Base-by-base conservation (phyloP, 2,888 invertebrate genomes). In the Alloplasta piceator region DNA sequence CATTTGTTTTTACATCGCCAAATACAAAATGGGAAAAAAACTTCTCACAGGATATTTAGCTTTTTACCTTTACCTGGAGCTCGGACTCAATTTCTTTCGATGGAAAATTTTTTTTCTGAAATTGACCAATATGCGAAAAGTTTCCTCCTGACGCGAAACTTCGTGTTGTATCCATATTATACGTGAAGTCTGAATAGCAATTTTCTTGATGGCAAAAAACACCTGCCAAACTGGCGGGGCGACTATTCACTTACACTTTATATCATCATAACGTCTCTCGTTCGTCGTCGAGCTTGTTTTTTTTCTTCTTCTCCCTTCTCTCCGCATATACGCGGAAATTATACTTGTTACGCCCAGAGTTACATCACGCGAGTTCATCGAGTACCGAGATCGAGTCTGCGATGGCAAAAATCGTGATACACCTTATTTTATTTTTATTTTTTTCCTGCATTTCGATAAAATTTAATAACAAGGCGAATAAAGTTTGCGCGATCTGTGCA, bases 171-270 rank as follows among this genome's bases (percentile, higher is more conserved):
- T 26, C 26, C 26, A n/a, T 12, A 4, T n/a, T 39, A 36, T 52
- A 63, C 55, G 6, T n/a, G 10, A n/a, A 50, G 61, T 64, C 14
- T 7, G 26, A 63, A 52, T 63, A 16, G 75, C 68, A 79, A 68
- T 79, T 75, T 70, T 36, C 68, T 41, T 56, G 63, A 74, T 61
- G 66, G 52, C 16, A 43, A 64, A 64, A 61, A 67, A 46, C 58
- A 46, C 14, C 58, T 61, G 50, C 36, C 64, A 26, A 26, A 3
- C 26, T 26, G 26, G 26, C 1, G 26, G 26, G 26, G 3, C 26
- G 41, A 16, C 26, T 7, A 39, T 10, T 16, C 4, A 10, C 41
- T 36, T 16, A 43, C 38, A 4, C 9, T 14, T 12, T 46, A 52
- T 39, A 36, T 26, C 50, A 50, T 26, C 26, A 26, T 26, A 26